Percentiles rank a stretch among this genome's conserved stretches.
These are phyloP conservation scores for Copsychus sechellarum DNA, from an alignment of 2,113 vertebrate genomes.

Conservation along the genomic window DNA sequence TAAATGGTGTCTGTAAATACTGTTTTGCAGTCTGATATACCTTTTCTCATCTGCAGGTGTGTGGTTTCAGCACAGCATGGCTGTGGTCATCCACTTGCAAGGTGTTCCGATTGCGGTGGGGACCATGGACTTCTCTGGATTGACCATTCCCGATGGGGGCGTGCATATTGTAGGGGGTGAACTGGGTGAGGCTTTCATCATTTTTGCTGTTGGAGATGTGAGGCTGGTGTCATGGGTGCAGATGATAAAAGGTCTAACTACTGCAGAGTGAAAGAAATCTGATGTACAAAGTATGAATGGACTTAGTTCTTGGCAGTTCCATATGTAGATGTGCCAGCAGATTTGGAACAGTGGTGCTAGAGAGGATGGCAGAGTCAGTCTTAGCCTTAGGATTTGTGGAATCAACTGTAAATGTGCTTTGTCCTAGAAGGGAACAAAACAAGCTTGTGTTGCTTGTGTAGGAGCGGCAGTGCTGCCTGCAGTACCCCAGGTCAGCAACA, in stretches of 20 bases:
- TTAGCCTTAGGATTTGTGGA: constrained; percentile 69
- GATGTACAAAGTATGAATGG: constrained; percentile 89
- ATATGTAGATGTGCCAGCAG: constrained; percentile 74
- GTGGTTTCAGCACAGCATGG: constrained; percentile 92
- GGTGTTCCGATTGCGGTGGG: constrained; percentile 91
- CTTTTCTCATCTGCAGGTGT: constrained; percentile 94
- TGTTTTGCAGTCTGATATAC: constrained; percentile 81
- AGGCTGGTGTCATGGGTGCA: constrained; percentile 86
- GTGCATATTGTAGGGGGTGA: constrained; percentile 94
- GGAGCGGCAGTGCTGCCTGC: constrained; percentile 79
- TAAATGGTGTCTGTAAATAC: constrained; percentile 52
- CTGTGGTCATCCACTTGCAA: constrained; percentile 96
- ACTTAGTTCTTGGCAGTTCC: constrained; percentile 85
- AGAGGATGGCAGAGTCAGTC: constrained; percentile 68
- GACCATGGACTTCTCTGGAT: constrained; percentile 95
- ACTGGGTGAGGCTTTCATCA: constrained; percentile 93
- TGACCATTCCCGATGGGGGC: constrained; percentile 91
- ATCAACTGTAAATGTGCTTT: constrained; percentile 72
- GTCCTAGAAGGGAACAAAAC: constrained; percentile 77
- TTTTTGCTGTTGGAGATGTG: constrained; percentile 87
- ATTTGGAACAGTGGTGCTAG: constrained; percentile 73
- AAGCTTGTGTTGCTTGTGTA: constrained; percentile 69
- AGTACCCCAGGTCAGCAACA: constrained; percentile 76
- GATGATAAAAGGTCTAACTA: constrained; percentile 84
- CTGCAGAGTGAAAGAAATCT: constrained; percentile 78